phyloP scores from a whole-genome alignment of 2,113 vertebrate genomes.

The Equus quagga region DNA sequence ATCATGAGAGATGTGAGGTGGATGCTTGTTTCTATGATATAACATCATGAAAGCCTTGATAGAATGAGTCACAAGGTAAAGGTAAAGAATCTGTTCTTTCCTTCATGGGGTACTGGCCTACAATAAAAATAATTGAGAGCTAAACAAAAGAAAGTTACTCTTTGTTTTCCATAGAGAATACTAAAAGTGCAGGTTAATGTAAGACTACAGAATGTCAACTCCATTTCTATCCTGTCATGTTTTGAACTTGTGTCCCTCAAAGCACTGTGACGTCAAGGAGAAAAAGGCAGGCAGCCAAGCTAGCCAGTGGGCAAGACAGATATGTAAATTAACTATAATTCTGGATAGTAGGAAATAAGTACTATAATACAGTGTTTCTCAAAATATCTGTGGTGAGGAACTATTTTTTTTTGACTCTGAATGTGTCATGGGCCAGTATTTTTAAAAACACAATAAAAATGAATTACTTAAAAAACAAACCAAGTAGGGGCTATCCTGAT shows the following conservation, averaged over 20 bases:
- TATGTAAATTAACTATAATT: neutral
- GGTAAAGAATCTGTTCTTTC: neutral
- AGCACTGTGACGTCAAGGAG: neutral
- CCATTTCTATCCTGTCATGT: neutral
- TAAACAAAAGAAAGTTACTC: slow-evolving; percentile 24
- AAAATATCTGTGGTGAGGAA: neutral
- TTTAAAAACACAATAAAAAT: slow-evolving; percentile 48
- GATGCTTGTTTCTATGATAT: slow-evolving; percentile 51
- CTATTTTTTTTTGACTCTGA: neutral
- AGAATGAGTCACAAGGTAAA: slow-evolving; percentile 32
- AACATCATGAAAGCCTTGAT: neutral
- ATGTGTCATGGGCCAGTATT: neutral
- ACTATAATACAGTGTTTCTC: neutral
- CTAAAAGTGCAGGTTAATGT: slow-evolving; percentile 29
- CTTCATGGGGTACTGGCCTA: neutral
- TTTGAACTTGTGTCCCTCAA: neutral
- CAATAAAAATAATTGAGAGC: slow-evolving; percentile 32
- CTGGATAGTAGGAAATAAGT: neutral
- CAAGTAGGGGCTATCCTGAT: too few relatives aligned
- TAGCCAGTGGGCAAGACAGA: neutral
- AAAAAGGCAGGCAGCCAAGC: neutral
- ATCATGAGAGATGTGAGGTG: neutral
- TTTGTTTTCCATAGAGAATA: slow-evolving; percentile 54
- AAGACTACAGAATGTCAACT: slow-evolving; percentile 34
- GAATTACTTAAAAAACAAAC: neutral